These are phyloP conservation scores for Cheumatopsyche charites DNA, from an alignment of 1,140 invertebrate species.

Conservation along the genomic window DNA sequence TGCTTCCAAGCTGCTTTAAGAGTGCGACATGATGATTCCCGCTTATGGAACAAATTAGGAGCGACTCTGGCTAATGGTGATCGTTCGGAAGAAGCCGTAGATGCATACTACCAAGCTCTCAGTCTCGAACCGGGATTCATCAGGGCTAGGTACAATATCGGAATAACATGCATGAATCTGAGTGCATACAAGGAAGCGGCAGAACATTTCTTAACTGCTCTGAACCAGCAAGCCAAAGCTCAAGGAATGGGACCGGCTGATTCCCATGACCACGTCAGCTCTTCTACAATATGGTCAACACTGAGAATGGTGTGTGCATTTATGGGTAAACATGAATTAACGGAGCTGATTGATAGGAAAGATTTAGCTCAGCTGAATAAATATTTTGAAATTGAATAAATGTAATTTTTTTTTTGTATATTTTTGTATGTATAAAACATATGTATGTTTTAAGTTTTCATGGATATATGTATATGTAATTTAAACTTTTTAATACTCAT, in stretches of 20 bases:
- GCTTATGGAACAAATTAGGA: constrained; percentile 96
- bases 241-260: constrained; percentile 58
- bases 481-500: not conserved
- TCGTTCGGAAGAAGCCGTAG: constrained; percentile 92
- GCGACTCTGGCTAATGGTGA: constrained; percentile 96
- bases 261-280: constrained; percentile 64
- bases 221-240: constrained; percentile 90
- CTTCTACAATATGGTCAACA: constrained; percentile 94
- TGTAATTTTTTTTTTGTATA: constrained; percentile 9
- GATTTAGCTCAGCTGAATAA: constrained; percentile 70
- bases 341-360: constrained; percentile 75
- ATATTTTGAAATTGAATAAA: constrained; percentile 66
- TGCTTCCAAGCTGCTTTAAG: constrained; percentile 91
- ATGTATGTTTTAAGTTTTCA: not conserved
- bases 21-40: constrained; percentile 84
- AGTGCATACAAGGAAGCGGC: constrained; percentile 92
- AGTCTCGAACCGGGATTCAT: constrained; percentile 95
- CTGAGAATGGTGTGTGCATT: constrained; percentile 88
- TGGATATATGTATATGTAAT: not conserved
- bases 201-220: constrained; percentile 91
- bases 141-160: constrained; percentile 95
- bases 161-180: constrained; percentile 97
- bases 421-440: constrained; percentile 1
- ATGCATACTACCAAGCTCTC: constrained; percentile 92
- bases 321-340: constrained; percentile 82